phyloP scores from a whole-genome alignment of 2,113 vertebrate genomes.

The Dicerorhinus sumatrensis region DNA sequence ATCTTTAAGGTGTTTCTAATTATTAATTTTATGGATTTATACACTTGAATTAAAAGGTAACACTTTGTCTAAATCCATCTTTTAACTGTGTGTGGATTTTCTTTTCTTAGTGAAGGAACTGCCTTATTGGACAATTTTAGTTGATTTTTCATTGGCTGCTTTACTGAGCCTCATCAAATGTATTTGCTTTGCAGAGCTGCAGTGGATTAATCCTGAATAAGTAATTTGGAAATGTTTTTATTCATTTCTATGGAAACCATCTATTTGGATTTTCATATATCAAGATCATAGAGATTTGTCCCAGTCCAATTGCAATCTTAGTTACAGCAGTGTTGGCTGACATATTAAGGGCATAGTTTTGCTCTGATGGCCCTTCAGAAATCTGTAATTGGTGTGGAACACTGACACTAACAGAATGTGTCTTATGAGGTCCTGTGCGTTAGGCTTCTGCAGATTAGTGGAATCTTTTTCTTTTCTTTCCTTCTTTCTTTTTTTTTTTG shows the following conservation, averaged over 20 bases:
- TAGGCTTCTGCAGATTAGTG: slow-evolving; percentile 89
- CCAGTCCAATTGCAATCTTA: slow-evolving; percentile 92
- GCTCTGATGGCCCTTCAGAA: slow-evolving; percentile 90
- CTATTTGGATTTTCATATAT: slow-evolving; percentile 92
- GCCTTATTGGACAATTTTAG: slow-evolving; percentile 84
- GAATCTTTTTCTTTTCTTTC: slow-evolving; percentile 80
- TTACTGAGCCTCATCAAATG: slow-evolving; percentile 90
- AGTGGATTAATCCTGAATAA: slow-evolving; percentile 92
- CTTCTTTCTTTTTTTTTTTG: no score
- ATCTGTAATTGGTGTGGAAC: slow-evolving; percentile 91
- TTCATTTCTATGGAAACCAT: slow-evolving; percentile 92
- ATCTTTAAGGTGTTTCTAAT: slow-evolving; percentile 55
- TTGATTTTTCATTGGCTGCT: slow-evolving; percentile 90
- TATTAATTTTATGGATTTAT: slow-evolving; percentile 64
- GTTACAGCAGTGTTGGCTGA: slow-evolving; percentile 89
- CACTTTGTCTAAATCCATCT: slow-evolving; percentile 84
- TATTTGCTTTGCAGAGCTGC: slow-evolving; percentile 87
- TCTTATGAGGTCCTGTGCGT: slow-evolving; percentile 87
- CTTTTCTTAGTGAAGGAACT: slow-evolving; percentile 78
- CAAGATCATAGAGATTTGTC: slow-evolving; percentile 93
- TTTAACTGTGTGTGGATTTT: slow-evolving; percentile 73
- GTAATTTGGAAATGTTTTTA: slow-evolving; percentile 92
- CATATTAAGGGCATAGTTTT: slow-evolving; percentile 89
- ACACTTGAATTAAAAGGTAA: slow-evolving; percentile 80
- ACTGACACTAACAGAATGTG: slow-evolving; percentile 88